A percentile compares a stretch with the other conserved stretches of the same genome.
phyloP scores from a whole-genome alignment of 2,797 vertebrate species.

The Danio kyathit region DNA sequence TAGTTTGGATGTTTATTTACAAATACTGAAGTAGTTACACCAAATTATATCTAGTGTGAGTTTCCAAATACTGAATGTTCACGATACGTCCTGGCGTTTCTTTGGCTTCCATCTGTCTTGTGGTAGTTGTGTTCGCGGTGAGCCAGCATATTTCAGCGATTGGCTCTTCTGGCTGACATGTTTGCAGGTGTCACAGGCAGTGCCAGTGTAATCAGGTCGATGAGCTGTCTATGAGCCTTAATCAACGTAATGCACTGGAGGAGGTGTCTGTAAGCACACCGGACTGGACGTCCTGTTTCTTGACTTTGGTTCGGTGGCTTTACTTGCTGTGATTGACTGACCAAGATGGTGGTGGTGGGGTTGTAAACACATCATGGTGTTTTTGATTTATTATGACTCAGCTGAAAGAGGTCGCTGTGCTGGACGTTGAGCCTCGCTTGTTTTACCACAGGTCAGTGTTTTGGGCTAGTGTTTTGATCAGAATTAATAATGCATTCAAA shows the following conservation, averaged over 20 bases:
- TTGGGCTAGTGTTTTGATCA: background rate
- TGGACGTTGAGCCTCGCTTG: background rate
- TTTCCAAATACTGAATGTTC: constrained; percentile 15
- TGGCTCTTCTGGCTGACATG: constrained; percentile 31
- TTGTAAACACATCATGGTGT: background rate
- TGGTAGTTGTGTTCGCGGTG: constrained; percentile 2
- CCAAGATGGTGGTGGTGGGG: background rate
- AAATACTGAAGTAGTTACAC: no score
- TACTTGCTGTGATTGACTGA: background rate
- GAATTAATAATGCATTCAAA: no score
- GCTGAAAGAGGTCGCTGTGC: constrained; percentile 1
- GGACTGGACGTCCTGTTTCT: constrained; percentile 32
- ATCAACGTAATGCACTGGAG: constrained; percentile 69
- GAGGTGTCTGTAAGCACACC: constrained; percentile 5
- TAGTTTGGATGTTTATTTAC: no score
- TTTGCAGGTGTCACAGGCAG: constrained; percentile 49
- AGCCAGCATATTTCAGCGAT: constrained; percentile 35
- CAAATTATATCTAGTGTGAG: background rate
- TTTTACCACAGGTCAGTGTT: background rate
- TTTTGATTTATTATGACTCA: constrained; percentile 11
- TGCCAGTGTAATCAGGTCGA: constrained; percentile 62
- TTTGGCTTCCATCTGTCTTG: constrained; percentile 28
- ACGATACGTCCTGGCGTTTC: background rate
- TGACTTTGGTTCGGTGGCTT: background rate
- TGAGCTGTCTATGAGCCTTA: constrained; percentile 67